phyloP scores from a whole-genome alignment of 2,113 vertebrate genomes.

The Chionomys nivalis region DNA sequence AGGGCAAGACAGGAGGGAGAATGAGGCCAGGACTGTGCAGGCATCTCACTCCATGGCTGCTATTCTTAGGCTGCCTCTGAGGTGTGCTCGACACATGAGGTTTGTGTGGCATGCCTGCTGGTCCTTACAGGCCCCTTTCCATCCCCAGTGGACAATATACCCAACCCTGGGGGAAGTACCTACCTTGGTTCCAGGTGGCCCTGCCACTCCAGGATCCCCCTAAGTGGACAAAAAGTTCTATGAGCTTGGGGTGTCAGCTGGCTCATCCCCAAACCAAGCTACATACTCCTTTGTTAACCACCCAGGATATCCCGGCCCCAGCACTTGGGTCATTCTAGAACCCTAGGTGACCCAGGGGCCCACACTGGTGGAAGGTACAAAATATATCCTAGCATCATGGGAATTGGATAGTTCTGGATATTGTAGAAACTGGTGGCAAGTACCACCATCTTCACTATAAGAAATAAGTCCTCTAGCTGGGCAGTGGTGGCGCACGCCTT shows the following conservation, averaged over 20 bases:
- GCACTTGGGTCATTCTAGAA: neutral
- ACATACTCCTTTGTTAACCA: neutral
- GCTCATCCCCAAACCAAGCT: neutral
- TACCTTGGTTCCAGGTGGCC: conserved; percentile 82
- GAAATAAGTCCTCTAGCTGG: too few species aligned
- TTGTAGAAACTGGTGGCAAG: neutral
- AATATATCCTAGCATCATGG: neutral
- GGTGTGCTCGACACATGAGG: fast-evolving
- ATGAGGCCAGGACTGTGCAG: neutral
- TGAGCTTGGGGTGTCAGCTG: neutral
- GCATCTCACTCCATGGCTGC: neutral
- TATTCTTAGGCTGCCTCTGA: neutral
- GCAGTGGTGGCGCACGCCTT: too few species aligned
- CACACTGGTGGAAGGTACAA: neutral
- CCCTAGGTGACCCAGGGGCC: too few species aligned
- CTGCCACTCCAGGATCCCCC: conserved; percentile 83
- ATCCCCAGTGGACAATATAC: neutral
- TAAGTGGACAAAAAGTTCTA: conserved; percentile 46
- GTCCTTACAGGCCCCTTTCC: too few species aligned
- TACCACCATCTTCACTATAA: neutral
- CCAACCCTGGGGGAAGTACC: neutral
- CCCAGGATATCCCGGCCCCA: neutral
- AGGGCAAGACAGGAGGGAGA: fast-evolving
- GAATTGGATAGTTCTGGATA: neutral
- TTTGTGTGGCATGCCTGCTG: neutral